Base-by-base conservation (phyloP, 2,888 invertebrate species). In the Idaea biselata region DNA sequence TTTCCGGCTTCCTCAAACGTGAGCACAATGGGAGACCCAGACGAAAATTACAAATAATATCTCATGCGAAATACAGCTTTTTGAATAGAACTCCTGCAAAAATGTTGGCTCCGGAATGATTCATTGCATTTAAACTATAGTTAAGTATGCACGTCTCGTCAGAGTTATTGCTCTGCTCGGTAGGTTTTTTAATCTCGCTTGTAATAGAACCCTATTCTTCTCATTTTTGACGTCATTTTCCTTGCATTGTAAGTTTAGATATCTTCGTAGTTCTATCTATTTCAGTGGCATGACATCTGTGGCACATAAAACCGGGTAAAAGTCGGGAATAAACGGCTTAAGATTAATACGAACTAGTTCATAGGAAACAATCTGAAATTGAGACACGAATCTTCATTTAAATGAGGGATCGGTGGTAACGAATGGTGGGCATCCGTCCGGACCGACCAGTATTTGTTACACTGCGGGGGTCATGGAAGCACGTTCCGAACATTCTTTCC, bases 401-500 rank as follows among this genome's bases (percentile, higher is more conserved):
- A 90, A 90, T 86, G 82, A 85, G 80, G 80, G 82, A 82, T 83
- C 82, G 77, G 69, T 80, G 74, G 79, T 85, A 87, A 89, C 85
- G 83, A 85, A 90, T 88, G 84, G 83, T 77, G 75, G 80, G 81
- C 83, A 85, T 87, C 84, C 82, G 83, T 82, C 78, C 76, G 73
- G 77, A 76, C 77, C 76, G 74, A 73, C 77, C 81, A 81, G 81
- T 82, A 86, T 88, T 88, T 87, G 88, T 88, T 82, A 85, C 83
- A 78, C 82, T 76, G 78, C 79, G 86, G 88, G 89, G 88, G 88
- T 88, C 89, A 86, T 83, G 81, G 88, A 86, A 87, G 89, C 89
- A 89, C 89, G 89, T 89, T 88, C 88, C 78, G 72, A 71, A 79
- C 89, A 89, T 90, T 90, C 89, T 87, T 90, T 88, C 84, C 84